Evolutionary conservation across 2,113 vertebrate genomes (phyloP).

Genomic region (Engystomops pustulosus): DNA sequence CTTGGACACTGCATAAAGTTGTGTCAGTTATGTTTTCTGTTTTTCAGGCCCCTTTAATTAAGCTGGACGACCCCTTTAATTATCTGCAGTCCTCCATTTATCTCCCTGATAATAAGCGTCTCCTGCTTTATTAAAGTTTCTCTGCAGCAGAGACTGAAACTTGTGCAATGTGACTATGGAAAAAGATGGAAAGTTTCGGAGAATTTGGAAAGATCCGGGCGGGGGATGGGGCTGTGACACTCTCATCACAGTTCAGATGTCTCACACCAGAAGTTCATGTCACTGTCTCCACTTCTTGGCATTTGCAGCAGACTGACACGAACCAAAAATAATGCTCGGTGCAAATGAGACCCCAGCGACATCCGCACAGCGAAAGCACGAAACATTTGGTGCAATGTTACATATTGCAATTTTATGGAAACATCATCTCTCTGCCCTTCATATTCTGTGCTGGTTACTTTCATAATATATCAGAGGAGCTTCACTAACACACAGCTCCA

Average conservation of each 20-base stretch:
- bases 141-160: not conserved
- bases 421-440: not conserved
- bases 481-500: not conserved
- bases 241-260: conserved; percentile 52
- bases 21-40: no score
- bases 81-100: no score
- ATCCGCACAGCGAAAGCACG: not conserved
- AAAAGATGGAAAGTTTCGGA: conserved; percentile 35
- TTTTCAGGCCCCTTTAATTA: no score
- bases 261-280: conserved; percentile 46
- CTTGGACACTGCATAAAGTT: no score
- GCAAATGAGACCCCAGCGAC: conserved; percentile 12
- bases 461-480: not conserved
- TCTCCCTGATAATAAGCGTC: no score
- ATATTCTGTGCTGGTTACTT: not conserved
- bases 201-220: conserved; percentile 2
- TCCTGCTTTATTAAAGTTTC: not conserved
- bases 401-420: not conserved
- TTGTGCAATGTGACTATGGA: not conserved
- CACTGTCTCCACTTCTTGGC: conserved; percentile 42
- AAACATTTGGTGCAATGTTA: not conserved
- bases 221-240: conserved; percentile 5
- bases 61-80: no score
- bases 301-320: not conserved
- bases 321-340: conserved; percentile 15